Evolutionary conservation across 2,888 invertebrate genomes (phyloP), one percentile per base, ranked within the genome.

Genomic region (Oligia fasciuncula): DNA sequence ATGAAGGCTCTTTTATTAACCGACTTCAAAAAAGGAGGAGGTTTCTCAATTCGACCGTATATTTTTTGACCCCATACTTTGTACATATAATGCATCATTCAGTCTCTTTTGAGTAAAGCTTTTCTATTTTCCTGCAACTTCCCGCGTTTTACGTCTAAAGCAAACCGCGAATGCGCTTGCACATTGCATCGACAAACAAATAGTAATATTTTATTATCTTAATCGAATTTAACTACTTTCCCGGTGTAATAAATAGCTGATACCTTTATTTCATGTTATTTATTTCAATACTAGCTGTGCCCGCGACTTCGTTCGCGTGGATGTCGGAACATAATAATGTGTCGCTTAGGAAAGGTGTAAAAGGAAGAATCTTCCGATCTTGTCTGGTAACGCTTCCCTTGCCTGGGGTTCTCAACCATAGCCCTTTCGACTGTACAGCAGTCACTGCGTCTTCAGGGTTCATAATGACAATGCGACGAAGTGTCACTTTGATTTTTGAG

Each of bases 231-330:
- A 40, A 54, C 35, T 9, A 46, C 51, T 29, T 83, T 46, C 9
- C 4, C 8, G 40, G 1, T 63, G 35, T 49, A n/a, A 66, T 62
- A 71, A 62, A 46, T 8, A 46, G 23, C 23, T 35, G 43, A 46
- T 62, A 63, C 13, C 35, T 51, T 60, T 54, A 77, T 46, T 66
- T 6, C 17, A 29, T n/a, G 62, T 71, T 70, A 83, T 83, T 63
- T 40, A 83, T 62, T 77, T 78, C 23, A 81, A 77, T 83, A 83
- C n/a, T n/a, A n/a, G n/a, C n/a, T n/a, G n/a, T n/a, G n/a, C n/a
- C n/a, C n/a, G n/a, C n/a, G n/a, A n/a, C n/a, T n/a, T n/a, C n/a
- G n/a, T n/a, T n/a, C n/a, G n/a, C n/a, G n/a, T n/a, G n/a, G n/a
- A n/a, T n/a, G n/a, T n/a, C n/a, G n/a, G n/a, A n/a, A n/a, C n/a